Conservation (phyloP, 2,113 vertebrate species). For the Dasyprocta punctata region DNA sequence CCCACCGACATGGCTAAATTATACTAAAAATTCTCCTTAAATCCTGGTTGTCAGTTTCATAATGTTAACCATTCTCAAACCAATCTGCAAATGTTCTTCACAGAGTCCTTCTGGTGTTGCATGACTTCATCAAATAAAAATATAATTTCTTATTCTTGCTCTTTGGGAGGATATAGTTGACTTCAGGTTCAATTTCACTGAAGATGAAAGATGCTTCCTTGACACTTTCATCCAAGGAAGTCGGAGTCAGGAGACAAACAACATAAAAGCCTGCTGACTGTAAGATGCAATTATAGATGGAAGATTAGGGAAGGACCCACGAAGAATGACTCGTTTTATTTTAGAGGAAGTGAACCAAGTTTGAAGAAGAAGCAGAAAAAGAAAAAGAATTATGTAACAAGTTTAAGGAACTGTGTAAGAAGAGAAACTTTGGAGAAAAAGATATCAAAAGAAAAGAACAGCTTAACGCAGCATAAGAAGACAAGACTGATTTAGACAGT, state of each 20-base stretch:
- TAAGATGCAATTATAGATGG: neutral
- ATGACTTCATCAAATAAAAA: conserved; percentile 89
- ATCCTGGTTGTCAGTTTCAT: conserved; percentile 86
- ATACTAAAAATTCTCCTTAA: conserved; percentile 87
- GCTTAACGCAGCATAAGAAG: neutral
- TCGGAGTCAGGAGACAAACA: neutral
- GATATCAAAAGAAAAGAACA: conserved; percentile 6
- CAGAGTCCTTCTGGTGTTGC: conserved; percentile 76
- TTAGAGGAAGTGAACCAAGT: conserved; percentile 61
- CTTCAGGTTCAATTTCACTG: conserved; percentile 86
- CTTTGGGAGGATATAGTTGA: conserved; percentile 69
- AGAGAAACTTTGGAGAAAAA: conserved; percentile 46
- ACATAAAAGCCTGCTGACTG: neutral
- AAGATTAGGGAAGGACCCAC: neutral
- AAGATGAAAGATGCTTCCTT: conserved; percentile 87
- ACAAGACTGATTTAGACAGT: neutral
- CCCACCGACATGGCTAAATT: conserved; percentile 83
- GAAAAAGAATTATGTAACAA: conserved; percentile 8
- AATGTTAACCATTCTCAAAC: conserved; percentile 85
- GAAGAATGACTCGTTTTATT: neutral
- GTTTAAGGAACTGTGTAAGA: conserved; percentile 34
- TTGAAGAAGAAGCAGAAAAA: conserved; percentile 29
- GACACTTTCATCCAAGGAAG: conserved; percentile 93
- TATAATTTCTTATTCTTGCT: conserved; percentile 91
- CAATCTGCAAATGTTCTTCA: conserved; percentile 85